Conservation (phyloP, 92 coral and sea anemone species). For the Porites lobata region DNA sequence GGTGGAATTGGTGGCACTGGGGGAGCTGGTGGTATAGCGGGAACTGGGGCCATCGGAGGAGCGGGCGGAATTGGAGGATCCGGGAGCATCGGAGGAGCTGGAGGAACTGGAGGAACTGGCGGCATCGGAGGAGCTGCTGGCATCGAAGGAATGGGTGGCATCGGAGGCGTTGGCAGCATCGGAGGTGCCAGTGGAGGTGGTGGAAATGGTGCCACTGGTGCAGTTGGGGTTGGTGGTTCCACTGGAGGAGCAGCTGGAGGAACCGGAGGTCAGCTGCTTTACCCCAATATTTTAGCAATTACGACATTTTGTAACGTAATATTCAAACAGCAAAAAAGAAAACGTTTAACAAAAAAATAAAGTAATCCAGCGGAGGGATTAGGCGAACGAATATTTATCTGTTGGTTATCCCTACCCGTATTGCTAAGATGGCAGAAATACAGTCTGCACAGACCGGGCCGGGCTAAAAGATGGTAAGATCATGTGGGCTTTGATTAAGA, state of each 20-base stretch:
- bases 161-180: too few species aligned
- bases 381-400: too few species aligned
- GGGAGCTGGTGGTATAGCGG: too few species aligned
- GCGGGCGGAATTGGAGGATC: background rate
- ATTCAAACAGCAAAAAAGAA: too few species aligned
- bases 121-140: background rate
- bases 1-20: background rate
- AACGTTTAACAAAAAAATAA: too few species aligned
- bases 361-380: too few species aligned
- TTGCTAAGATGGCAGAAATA: too few species aligned
- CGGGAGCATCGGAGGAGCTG: background rate
- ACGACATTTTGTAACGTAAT: background rate
- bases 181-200: too few species aligned
- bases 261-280: conserved; percentile 12
- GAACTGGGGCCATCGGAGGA: background rate
- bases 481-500: too few species aligned
- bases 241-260: conserved; percentile 3
- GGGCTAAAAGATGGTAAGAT: too few species aligned
- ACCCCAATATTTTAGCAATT: background rate
- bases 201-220: conserved; percentile 19
- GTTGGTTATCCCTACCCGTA: too few species aligned
- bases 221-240: background rate
- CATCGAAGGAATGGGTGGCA: background rate
- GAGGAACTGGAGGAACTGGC: conserved; percentile 24
- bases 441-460: too few species aligned